Percentiles rank a stretch among this genome's conserved stretches.
Evolutionary conservation across 1,140 invertebrate genomes (phyloP).

Genomic region (Papilio aristodemus): DNA sequence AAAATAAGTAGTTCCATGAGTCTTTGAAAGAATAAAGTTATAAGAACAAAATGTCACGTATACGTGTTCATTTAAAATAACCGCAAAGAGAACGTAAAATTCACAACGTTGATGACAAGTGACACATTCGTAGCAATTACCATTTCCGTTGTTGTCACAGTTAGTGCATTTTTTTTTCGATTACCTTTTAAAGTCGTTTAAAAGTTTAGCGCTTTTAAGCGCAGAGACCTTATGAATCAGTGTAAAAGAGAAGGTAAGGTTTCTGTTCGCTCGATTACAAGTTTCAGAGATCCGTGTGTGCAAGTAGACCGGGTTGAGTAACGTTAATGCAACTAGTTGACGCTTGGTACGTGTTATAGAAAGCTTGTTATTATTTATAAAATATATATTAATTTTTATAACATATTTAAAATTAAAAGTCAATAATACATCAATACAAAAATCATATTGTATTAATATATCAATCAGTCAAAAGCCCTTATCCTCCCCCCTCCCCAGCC

Average conservation of each 20-base stretch:
- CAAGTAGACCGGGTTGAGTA: constrained; percentile 40
- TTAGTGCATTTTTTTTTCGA: not conserved
- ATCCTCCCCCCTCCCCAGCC: no score
- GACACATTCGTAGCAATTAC: not conserved
- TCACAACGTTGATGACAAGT: constrained; percentile 1
- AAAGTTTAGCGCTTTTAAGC: constrained; percentile 13
- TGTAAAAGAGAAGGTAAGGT: constrained; percentile 36
- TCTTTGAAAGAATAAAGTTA: no score
- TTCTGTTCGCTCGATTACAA: constrained; percentile 35
- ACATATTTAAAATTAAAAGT: no score
- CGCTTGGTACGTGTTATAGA: constrained; percentile 28
- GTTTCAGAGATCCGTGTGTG: constrained; percentile 38
- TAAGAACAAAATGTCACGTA: no score
- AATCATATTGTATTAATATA: no score
- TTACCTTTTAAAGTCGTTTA: not conserved
- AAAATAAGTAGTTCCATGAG: no score
- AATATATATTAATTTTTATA: no score
- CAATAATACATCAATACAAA: no score
- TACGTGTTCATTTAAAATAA: no score
- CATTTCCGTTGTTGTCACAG: no score
- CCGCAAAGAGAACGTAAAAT: not conserved
- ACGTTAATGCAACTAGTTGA: constrained; percentile 36
- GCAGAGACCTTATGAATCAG: constrained; percentile 29
- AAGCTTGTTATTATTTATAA: no score
- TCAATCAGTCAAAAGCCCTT: no score